Percentiles rank a stretch among this genome's conserved stretches.
These are phyloP conservation scores for Phanerotoma sp. DNA, from an alignment of 2,888 invertebrate genomes.

Conservation along the genomic window DNA sequence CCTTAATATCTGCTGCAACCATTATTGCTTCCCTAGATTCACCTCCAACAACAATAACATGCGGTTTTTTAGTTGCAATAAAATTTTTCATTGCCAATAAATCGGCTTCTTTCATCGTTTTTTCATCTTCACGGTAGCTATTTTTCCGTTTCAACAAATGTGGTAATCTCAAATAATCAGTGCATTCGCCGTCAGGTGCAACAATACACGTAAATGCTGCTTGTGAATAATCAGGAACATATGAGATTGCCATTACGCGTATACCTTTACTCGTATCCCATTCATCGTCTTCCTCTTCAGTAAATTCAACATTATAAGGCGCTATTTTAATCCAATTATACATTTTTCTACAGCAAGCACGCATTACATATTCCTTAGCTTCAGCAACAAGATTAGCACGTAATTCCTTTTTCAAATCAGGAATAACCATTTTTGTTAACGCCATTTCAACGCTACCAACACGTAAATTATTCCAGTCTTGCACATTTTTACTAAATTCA, in stretches of 20 bases:
- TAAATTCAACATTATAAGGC: slow-evolving; percentile 73
- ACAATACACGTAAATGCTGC: slow-evolving; percentile 72
- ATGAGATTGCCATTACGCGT: slow-evolving; percentile 85
- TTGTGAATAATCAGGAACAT: slow-evolving; percentile 67
- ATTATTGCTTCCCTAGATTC: slow-evolving; percentile 86
- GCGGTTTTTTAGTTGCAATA: slow-evolving; percentile 87
- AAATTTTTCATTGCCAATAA: slow-evolving; percentile 74
- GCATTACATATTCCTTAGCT: slow-evolving; percentile 82
- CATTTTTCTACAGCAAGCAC: slow-evolving; percentile 81
- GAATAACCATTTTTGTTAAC: slow-evolving; percentile 83
- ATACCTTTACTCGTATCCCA: slow-evolving; percentile 85
- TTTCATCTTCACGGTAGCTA: slow-evolving; percentile 69
- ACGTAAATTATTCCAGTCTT: slow-evolving; percentile 93
- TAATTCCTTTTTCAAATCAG: slow-evolving; percentile 85
- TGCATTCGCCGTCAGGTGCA: slow-evolving; percentile 87
- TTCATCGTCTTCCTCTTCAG: slow-evolving; percentile 88
- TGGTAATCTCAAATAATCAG: slow-evolving; percentile 86
- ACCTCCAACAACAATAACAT: slow-evolving; percentile 87
- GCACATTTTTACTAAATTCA: slow-evolving; percentile 90
- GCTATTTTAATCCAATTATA: slow-evolving; percentile 90
- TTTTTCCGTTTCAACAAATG: slow-evolving; percentile 82
- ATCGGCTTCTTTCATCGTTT: slow-evolving; percentile 69
- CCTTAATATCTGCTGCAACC: slow-evolving; percentile 77
- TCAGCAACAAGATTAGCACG: slow-evolving; percentile 78
- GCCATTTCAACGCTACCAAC: slow-evolving; percentile 87